These are phyloP conservation scores for Bellardia bayeri DNA, from an alignment of 2,888 invertebrate species.

Conservation along the genomic window DNA sequence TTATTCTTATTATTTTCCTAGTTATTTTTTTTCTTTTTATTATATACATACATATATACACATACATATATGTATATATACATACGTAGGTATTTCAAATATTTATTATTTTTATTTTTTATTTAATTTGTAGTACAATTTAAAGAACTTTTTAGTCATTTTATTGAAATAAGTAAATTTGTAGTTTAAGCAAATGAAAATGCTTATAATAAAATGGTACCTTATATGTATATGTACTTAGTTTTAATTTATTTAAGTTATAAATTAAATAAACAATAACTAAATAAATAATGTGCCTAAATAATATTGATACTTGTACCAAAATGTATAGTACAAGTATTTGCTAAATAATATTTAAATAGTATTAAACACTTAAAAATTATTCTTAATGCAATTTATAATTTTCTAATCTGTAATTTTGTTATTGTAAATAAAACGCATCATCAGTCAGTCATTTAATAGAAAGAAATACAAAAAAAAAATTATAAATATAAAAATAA, in stretches of 20 bases:
- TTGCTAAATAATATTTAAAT: constrained; percentile 22
- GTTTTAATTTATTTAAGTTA: constrained; percentile 36
- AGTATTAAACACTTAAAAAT: constrained; percentile 27
- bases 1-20: background rate
- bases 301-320: constrained; percentile 15
- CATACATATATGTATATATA: too few relatives aligned
- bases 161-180: constrained; percentile 5
- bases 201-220: constrained; percentile 45
- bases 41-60: background rate
- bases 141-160: background rate
- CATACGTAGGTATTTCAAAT: background rate
- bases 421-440: constrained; percentile 65
- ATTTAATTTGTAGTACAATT: constrained; percentile 39
- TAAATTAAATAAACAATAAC: constrained; percentile 4
- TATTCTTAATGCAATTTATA: constrained; percentile 36
- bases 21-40: constrained; percentile 22
- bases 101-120: constrained; percentile 26
- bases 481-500: constrained; percentile 13
- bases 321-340: background rate
- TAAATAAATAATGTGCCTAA: constrained; percentile 56
- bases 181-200: too few relatives aligned
- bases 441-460: constrained; percentile 45
- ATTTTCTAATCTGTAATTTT: constrained; percentile 39
- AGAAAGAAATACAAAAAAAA: constrained; percentile 24
- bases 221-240: constrained; percentile 23